A percentile compares a stretch with the other conserved stretches of the same genome.
Conservation (phyloP, 1,140 invertebrate species). For the Glossosoma conforme region DNA sequence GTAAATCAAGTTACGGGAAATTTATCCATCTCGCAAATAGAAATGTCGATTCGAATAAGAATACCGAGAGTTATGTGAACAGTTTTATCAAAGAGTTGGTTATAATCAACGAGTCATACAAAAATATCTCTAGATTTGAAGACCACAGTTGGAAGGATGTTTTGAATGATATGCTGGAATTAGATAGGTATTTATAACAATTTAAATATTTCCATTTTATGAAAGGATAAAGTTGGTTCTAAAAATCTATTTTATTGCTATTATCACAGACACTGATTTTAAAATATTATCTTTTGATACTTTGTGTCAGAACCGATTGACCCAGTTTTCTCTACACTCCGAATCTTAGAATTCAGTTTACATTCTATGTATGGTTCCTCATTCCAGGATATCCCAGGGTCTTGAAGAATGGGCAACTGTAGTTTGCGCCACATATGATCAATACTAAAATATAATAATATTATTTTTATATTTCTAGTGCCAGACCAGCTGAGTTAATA, state of each 20-base stretch:
- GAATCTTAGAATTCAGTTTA: too few species aligned
- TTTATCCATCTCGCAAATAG: slow-evolving; percentile 12
- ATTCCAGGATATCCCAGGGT: too few species aligned
- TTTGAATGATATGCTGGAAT: slow-evolving; percentile 7
- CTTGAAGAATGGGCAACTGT: too few species aligned
- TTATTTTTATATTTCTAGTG: slow-evolving; percentile 14
- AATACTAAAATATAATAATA: not conserved
- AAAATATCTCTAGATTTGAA: not conserved
- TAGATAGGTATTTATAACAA: slow-evolving; percentile 7
- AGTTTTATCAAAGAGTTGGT: slow-evolving; percentile 9
- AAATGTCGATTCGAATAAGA: not conserved
- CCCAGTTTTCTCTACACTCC: too few species aligned
- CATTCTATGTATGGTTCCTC: too few species aligned
- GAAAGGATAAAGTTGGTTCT: too few species aligned
- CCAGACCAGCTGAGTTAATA: slow-evolving; percentile 15
- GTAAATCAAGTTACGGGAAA: slow-evolving; percentile 22
- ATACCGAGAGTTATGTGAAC: slow-evolving; percentile 3
- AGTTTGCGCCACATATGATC: not conserved
- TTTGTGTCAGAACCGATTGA: too few species aligned
- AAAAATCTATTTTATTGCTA: too few species aligned
- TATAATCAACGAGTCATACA: not conserved
- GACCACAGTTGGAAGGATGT: slow-evolving; percentile 15
- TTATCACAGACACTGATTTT: too few species aligned
- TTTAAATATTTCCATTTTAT: too few species aligned
- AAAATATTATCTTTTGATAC: too few species aligned